These are phyloP conservation scores for Halocynthia aurantium DNA, from an alignment of 23 tunicate species.

Conservation along the genomic window DNA sequence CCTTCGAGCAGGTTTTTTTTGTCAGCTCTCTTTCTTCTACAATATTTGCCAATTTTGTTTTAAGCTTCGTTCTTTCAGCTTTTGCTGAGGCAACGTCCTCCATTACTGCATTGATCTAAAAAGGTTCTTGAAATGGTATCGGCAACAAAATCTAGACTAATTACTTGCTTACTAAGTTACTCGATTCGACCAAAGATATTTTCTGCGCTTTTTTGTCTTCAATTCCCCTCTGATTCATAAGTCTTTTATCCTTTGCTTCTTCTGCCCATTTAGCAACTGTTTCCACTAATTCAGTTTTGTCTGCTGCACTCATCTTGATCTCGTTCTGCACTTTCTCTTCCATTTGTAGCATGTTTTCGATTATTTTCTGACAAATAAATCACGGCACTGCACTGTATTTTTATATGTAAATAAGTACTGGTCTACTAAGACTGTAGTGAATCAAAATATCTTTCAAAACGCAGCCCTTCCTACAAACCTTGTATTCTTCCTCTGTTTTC, in stretches of 20 bases:
- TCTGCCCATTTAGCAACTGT: not conserved
- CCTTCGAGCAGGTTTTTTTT: not conserved
- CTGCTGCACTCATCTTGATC: not conserved
- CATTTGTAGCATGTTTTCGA: not conserved
- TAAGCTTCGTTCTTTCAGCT: not conserved
- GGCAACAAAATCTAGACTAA: not conserved
- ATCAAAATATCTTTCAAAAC: too few relatives aligned
- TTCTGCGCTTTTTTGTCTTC: slow-evolving; percentile 9
- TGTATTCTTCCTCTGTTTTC: not conserved
- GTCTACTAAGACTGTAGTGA: too few relatives aligned
- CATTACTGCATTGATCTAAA: not conserved
- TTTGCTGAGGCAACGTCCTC: not conserved
- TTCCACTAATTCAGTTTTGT: not conserved
- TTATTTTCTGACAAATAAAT: not conserved
- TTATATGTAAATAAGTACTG: too few relatives aligned
- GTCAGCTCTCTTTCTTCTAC: slow-evolving; percentile 3
- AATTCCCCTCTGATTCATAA: not conserved
- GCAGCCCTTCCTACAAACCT: not conserved
- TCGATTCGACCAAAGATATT: slow-evolving; percentile 4
- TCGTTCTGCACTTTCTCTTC: not conserved
- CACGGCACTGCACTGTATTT: not conserved
- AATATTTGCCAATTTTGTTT: not conserved
- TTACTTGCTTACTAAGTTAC: not conserved
- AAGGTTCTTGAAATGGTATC: not conserved
- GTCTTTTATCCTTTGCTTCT: not conserved